A percentile compares a stretch with the other conserved stretches of the same genome.
Evolutionary conservation across 2,113 vertebrate genomes (phyloP).

Genomic region (Marmota monax): DNA sequence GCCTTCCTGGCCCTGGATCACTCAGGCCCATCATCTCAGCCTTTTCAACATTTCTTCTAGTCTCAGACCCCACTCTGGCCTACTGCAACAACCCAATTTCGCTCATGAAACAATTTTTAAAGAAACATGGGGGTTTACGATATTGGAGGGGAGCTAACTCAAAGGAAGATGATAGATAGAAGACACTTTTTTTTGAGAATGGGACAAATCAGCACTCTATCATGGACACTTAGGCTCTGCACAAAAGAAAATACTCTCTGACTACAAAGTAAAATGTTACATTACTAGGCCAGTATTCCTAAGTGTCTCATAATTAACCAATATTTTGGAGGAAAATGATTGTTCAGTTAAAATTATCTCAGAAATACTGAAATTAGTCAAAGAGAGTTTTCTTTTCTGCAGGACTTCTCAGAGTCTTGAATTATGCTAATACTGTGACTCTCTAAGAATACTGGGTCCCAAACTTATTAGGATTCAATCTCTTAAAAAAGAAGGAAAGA

Average conservation of each 20-base stretch:
- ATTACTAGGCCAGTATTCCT: background rate
- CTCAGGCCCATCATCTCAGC: background rate
- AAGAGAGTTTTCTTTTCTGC: background rate
- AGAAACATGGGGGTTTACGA: background rate
- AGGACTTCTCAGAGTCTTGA: background rate
- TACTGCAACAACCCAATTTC: background rate
- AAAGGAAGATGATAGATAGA: accelerated
- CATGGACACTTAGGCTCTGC: background rate
- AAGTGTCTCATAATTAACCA: background rate
- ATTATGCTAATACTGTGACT: background rate
- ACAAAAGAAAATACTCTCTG: background rate
- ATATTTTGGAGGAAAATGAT: background rate
- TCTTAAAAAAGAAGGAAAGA: background rate
- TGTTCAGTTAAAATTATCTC: background rate
- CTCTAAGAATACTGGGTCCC: background rate
- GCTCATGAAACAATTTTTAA: background rate
- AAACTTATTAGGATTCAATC: background rate
- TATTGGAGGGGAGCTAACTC: too few species aligned
- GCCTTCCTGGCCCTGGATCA: background rate
- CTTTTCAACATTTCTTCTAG: background rate
- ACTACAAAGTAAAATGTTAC: background rate
- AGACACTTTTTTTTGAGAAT: background rate
- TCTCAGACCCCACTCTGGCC: too few species aligned
- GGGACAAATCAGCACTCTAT: background rate
- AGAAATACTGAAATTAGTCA: background rate